These are phyloP conservation scores for Erethizon dorsatum DNA, from an alignment of 2,797 vertebrate species.

Conservation along the genomic window DNA sequence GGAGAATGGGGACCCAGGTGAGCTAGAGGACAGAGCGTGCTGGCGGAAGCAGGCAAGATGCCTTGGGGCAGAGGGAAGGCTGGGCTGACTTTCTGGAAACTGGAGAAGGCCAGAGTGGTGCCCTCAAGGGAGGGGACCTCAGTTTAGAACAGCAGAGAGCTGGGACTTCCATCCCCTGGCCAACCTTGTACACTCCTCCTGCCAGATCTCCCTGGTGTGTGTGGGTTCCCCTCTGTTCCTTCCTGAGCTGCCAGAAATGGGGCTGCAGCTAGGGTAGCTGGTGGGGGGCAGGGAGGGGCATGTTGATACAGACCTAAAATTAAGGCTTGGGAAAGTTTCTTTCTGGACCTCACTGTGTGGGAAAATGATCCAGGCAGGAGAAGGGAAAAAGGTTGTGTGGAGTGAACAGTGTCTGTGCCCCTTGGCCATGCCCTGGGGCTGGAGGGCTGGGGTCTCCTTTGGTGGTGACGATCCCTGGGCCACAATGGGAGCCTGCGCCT, in stretches of 20 bases:
- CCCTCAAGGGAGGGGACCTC: not conserved
- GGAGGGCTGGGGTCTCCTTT: rapidly evolving
- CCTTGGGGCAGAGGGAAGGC: not conserved
- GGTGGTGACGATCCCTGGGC: not conserved
- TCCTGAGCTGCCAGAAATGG: not conserved
- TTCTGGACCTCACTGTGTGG: constrained; percentile 7
- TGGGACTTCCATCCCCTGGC: not conserved
- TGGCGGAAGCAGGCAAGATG: not conserved
- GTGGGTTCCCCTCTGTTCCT: not conserved
- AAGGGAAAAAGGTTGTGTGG: not conserved
- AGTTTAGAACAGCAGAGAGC: not conserved
- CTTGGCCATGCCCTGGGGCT: not conserved
- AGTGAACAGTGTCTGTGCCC: not conserved
- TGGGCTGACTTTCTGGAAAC: not conserved
- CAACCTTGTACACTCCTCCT: rapidly evolving
- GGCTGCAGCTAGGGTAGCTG: not conserved
- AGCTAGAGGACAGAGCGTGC: not conserved
- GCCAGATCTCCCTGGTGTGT: not conserved
- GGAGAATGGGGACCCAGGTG: not conserved
- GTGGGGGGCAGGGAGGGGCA: not conserved
- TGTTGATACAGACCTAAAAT: not conserved
- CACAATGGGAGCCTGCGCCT: rapidly evolving
- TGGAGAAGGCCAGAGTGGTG: not conserved
- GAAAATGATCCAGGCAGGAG: not conserved
- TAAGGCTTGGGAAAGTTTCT: constrained; percentile 56